phyloP scores from a whole-genome alignment of 2,888 invertebrate species.

The Athripsodes cinereus region DNA sequence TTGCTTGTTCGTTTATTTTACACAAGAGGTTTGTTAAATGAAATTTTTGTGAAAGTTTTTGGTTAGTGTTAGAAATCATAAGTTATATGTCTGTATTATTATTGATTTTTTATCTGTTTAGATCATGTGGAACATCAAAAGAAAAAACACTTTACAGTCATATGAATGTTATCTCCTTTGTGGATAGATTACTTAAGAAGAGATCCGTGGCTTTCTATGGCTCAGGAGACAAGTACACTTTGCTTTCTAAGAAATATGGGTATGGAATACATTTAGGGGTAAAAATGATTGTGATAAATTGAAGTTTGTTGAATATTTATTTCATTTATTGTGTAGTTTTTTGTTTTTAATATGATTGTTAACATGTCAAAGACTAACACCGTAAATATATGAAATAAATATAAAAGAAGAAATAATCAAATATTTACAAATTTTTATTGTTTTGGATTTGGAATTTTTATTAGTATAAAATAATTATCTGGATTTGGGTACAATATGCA shows the following conservation, averaged over 20 bases:
- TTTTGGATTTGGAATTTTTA: too few relatives aligned
- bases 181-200: constrained; percentile 52
- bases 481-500: too few relatives aligned
- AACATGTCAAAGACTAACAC: too few relatives aligned
- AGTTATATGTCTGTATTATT: not conserved
- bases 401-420: too few relatives aligned
- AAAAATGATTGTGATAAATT: too few relatives aligned
- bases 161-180: constrained; percentile 50
- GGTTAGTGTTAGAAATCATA: not conserved
- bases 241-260: constrained; percentile 46
- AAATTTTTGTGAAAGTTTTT: not conserved
- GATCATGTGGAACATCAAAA: constrained; percentile 44
- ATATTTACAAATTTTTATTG: too few relatives aligned
- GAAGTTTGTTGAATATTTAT: too few relatives aligned
- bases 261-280: constrained; percentile 30
- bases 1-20: constrained; percentile 59
- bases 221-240: constrained; percentile 42
- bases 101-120: constrained; percentile 30
- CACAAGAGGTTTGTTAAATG: constrained; percentile 43
- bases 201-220: constrained; percentile 50
- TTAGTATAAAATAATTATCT: too few relatives aligned
- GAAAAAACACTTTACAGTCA: constrained; percentile 53
- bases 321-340: too few relatives aligned
- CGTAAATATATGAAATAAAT: too few relatives aligned
- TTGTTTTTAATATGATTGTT: too few relatives aligned